Base-by-base conservation (phyloP, 2,888 invertebrate genomes). In the Linnaemya vulpina region DNA sequence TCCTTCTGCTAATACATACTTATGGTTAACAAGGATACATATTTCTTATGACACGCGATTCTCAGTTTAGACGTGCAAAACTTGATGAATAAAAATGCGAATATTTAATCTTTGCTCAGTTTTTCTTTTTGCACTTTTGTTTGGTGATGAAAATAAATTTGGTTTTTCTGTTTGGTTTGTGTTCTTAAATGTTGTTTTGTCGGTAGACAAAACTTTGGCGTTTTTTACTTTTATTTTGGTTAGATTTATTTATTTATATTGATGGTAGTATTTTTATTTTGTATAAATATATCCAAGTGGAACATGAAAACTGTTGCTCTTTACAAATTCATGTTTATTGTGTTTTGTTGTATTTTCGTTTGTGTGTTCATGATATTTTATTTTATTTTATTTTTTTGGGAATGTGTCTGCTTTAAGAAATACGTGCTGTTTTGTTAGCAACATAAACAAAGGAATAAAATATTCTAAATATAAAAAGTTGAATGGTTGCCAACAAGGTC, bases 401-500 rank as follows among this genome's bases (percentile, higher is more conserved):
- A 78, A 35, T 78, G 78, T 49, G 81, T 84, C 81, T 84, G 76
- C 73, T 74, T 8, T 9, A 1, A 74, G 20, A 63, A 81, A 51
- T 81, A 84, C 84, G 85, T 85, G 85, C 63, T 75, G 70, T 82
- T 82, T 74, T 63, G 70, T 63, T 74, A 81, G 78, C 51, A 84
- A 49, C 49, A 40, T 38, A 53, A 30, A 76, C 55, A 79, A 51
- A 53, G 55, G 30, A 67, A 30, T n/a, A 58, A 71, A 40, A 63
- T 11, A 58, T 58, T 73, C 35, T 55, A 82, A 70, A 81, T 63
- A 75, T 63, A 76, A 63, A 63, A 62, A 68, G 60, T 86, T 87
- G 87, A 86, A 84, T 83, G 84, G 84, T 83, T 87, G 87, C 87
- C 86, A 87, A 87, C 86, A 86, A 84, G 86, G 84, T 86, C 86